A percentile compares a stretch with the other conserved stretches of the same genome.
These are phyloP conservation scores for Trematomus loennbergii DNA, from an alignment of 2,113 vertebrate species.

Conservation along the genomic window DNA sequence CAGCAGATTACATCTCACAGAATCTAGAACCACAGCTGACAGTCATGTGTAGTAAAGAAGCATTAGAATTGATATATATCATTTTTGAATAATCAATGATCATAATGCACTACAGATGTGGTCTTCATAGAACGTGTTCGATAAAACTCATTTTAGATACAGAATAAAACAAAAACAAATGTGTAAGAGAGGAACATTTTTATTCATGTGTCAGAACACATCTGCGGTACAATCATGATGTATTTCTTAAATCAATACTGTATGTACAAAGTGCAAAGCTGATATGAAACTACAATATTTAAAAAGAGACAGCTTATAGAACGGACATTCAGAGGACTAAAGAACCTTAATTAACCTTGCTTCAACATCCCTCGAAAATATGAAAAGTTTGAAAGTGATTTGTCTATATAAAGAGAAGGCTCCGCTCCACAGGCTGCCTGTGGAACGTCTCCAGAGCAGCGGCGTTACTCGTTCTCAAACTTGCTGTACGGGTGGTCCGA, in stretches of 20 bases:
- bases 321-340: conserved; percentile 1
- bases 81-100: too few species aligned
- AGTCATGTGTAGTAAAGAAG: too few species aligned
- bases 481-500: conserved; percentile 91
- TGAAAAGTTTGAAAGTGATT: conserved; percentile 2
- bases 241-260: conserved; percentile 12
- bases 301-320: conserved; percentile 22
- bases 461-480: conserved; percentile 89
- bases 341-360: conserved; percentile 29
- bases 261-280: conserved; percentile 61
- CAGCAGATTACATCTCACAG: too few species aligned
- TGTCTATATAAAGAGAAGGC: background rate
- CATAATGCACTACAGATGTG: too few species aligned
- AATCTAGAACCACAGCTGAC: too few species aligned
- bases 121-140: too few species aligned
- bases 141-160: too few species aligned
- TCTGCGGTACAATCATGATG: conserved; percentile 20
- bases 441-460: conserved; percentile 8
- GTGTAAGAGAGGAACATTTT: conserved; percentile 46
- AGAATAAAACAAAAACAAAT: background rate
- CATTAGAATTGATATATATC: too few species aligned
- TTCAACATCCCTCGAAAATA: background rate
- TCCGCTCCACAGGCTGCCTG: background rate
- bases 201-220: conserved; percentile 33
- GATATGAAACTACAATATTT: conserved; percentile 39